phyloP scores from a whole-genome alignment of 2,888 invertebrate genomes.

The Perdita meconis region DNA sequence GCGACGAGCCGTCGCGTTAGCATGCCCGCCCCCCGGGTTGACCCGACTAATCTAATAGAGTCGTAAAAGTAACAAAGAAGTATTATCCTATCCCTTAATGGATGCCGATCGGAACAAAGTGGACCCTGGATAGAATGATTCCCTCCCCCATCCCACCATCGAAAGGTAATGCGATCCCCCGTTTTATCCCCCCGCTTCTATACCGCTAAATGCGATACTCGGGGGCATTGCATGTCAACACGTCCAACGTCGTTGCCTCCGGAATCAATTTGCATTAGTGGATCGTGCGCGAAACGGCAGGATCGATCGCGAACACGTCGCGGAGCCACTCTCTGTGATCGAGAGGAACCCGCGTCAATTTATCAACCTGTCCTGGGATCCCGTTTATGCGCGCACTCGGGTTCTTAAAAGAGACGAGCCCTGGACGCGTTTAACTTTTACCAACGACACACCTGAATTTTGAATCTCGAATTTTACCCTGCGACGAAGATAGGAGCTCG shows the following conservation, averaged over 20 bases:
- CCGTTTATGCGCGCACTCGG: not conserved
- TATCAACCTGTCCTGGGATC: not conserved
- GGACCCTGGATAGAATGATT: constrained; percentile 16
- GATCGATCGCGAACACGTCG: constrained; percentile 39
- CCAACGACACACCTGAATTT: too few species aligned
- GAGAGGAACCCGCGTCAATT: not conserved
- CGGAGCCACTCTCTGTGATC: constrained; percentile 10
- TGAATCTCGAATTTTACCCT: too few species aligned
- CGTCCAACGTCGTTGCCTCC: constrained; percentile 38
- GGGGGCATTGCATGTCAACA: constrained; percentile 55
- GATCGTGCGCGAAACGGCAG: constrained; percentile 43
- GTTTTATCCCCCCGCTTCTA: constrained; percentile 22
- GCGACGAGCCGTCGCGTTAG: constrained; percentile 22
- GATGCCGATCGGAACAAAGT: constrained; percentile 25
- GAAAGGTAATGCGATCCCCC: constrained; percentile 23
- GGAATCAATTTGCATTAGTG: constrained; percentile 59
- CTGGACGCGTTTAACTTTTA: not conserved
- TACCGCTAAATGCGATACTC: constrained; percentile 43
- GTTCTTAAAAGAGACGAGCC: not conserved
- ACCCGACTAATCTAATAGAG: constrained; percentile 36
- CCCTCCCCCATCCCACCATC: not conserved
- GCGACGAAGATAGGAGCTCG: too few species aligned
- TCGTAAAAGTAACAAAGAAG: constrained; percentile 43
- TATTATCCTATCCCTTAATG: constrained; percentile 46
- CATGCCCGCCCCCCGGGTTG: constrained; percentile 8